Conservation (phyloP, 2,888 invertebrate species). For the Drosophila colorata region DNA sequence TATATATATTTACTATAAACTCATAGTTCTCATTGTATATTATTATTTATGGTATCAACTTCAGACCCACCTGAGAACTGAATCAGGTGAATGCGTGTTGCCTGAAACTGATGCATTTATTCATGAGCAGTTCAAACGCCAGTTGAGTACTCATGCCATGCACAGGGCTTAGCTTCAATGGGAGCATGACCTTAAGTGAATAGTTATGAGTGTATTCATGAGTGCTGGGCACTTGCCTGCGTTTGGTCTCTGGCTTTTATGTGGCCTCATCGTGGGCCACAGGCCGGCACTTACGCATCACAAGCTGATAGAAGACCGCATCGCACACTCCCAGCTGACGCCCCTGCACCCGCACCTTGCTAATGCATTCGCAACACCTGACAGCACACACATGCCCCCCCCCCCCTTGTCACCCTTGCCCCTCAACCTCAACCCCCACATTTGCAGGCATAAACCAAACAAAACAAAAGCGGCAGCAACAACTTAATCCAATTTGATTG, state of each 20-base stretch:
- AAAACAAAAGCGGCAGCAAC: constrained; percentile 60
- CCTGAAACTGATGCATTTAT: background rate
- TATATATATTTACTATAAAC: too few relatives aligned
- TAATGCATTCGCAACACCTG: constrained; percentile 33
- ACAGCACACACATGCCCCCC: constrained; percentile 13
- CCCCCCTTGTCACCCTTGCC: constrained; percentile 1
- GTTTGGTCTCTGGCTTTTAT: constrained; percentile 46
- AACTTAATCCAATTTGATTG: constrained; percentile 78
- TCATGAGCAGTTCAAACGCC: constrained; percentile 11
- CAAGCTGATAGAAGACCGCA: constrained; percentile 21
- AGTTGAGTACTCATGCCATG: background rate
- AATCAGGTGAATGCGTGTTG: background rate
- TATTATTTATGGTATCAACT: background rate
- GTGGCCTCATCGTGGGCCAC: constrained; percentile 48
- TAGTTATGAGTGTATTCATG: constrained; percentile 42
- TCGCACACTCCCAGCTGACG: constrained; percentile 2
- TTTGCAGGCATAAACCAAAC: constrained; percentile 29
- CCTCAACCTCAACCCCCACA: constrained; percentile 7
- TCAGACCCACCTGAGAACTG: background rate
- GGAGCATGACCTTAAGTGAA: constrained; percentile 1
- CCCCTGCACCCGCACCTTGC: background rate
- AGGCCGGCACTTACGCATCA: constrained; percentile 33
- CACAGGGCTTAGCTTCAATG: background rate
- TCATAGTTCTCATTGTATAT: too few relatives aligned
- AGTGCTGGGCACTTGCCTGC: constrained; percentile 22